A percentile compares a stretch with the other conserved stretches of the same genome.
These are phyloP conservation scores for Menura novaehollandiae DNA, from an alignment of 2,113 vertebrate genomes.

Conservation along the genomic window DNA sequence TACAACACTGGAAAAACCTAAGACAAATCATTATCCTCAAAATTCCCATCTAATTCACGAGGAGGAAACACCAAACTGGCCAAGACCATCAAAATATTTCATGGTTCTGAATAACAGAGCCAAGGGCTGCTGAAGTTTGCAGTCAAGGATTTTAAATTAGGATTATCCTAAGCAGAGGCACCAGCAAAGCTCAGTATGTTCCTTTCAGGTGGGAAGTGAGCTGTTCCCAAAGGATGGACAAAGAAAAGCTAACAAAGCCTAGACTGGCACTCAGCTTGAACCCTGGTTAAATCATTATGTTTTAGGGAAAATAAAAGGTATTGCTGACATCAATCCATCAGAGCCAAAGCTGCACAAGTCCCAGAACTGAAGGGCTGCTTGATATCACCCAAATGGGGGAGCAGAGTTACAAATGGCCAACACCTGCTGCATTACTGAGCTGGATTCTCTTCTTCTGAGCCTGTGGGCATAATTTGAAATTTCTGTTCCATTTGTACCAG, in stretches of 20 bases:
- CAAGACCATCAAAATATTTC: background rate
- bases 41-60: background rate
- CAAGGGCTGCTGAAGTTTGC: background rate
- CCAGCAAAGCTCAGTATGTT: background rate
- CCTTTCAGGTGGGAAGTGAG: background rate
- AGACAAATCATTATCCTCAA: background rate
- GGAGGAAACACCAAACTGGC: background rate
- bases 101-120: background rate
- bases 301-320: background rate
- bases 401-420: background rate
- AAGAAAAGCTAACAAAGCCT: background rate
- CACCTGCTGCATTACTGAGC: background rate
- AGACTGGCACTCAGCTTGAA: background rate
- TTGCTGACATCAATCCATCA: background rate
- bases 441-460: background rate
- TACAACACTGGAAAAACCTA: background rate
- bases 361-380: background rate
- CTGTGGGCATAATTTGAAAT: background rate
- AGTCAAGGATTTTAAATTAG: background rate
- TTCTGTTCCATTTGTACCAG: background rate
- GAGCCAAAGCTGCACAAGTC: background rate
- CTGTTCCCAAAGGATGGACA: background rate
- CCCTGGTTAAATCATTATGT: background rate
- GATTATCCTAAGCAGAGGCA: background rate
- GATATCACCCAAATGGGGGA: background rate